Conservation (phyloP, 2,888 invertebrate genomes). For the Matsumyia berberina region DNA sequence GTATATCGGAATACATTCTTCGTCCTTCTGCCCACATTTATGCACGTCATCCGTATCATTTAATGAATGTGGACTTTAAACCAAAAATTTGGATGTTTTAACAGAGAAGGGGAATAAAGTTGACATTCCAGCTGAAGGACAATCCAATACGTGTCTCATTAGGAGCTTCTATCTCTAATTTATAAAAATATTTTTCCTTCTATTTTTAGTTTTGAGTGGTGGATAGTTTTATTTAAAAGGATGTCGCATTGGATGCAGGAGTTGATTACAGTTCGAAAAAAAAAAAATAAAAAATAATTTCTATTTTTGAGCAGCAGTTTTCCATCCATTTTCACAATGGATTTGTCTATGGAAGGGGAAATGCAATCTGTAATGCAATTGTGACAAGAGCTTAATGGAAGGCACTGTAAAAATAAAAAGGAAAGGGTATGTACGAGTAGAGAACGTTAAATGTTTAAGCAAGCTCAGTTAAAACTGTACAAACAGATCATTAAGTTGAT, state of each 20-base stretch:
- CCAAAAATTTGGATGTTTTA: background rate
- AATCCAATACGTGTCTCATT: slow-evolving; percentile 11
- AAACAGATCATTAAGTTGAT: too few species aligned
- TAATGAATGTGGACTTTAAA: slow-evolving; percentile 12
- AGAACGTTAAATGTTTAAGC: too few species aligned
- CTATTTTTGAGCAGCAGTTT: background rate
- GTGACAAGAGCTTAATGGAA: too few species aligned
- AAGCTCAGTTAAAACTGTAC: too few species aligned
- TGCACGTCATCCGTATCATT: background rate
- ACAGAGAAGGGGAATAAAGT: background rate
- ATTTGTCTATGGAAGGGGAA: background rate
- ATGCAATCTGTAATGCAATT: too few species aligned
- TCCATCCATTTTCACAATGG: background rate
- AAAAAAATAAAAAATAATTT: background rate
- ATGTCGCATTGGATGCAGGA: background rate
- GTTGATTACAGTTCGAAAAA: background rate
- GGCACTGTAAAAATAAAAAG: too few species aligned
- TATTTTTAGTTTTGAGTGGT: slow-evolving; percentile 6
- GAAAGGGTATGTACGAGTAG: too few species aligned
- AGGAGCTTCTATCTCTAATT: background rate
- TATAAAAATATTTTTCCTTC: background rate
- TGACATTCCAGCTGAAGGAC: background rate
- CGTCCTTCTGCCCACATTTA: background rate
- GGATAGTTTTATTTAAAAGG: background rate
- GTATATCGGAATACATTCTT: background rate